Percentiles rank a stretch among this genome's conserved stretches.
These are phyloP conservation scores for Chlorodrepanis virens DNA, from an alignment of 2,113 vertebrate genomes.

Conservation along the genomic window DNA sequence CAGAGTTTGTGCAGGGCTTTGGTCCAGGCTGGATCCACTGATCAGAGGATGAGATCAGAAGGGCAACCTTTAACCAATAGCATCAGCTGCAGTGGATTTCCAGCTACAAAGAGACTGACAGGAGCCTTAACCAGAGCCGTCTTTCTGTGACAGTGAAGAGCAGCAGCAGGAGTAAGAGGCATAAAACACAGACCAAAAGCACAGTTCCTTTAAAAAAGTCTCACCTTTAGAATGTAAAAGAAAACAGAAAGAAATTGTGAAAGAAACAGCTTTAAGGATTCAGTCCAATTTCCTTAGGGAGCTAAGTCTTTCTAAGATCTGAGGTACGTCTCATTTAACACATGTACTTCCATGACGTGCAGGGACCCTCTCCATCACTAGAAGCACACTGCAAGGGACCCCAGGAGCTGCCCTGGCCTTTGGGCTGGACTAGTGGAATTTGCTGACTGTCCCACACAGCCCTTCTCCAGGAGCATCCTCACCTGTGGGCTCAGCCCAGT, in stretches of 20 bases:
- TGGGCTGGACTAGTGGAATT: not conserved
- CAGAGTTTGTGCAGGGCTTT: not conserved
- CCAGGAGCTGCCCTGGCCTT: not conserved
- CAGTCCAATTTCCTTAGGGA: not conserved
- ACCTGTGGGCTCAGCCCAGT: not conserved
- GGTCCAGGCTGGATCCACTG: not conserved
- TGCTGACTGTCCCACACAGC: not conserved
- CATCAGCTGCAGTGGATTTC: not conserved
- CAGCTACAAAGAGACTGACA: not conserved
- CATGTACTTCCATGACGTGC: not conserved
- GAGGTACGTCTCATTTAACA: not conserved
- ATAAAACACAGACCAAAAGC: not conserved
- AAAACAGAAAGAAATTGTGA: not conserved
- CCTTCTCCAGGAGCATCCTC: not conserved
- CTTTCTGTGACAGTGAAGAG: not conserved
- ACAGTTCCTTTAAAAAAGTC: not conserved
- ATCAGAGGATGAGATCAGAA: not conserved
- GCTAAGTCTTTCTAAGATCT: not conserved
- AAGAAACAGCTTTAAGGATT: not conserved
- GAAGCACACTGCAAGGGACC: not conserved
- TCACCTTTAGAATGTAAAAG: not conserved
- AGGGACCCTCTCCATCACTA: not conserved
- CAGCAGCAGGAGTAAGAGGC: not conserved
- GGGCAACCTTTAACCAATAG: not conserved
- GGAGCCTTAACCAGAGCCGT: not conserved